These are phyloP conservation scores for Psococerastis gibbosa DNA, from an alignment of 2,888 invertebrate genomes.

Conservation along the genomic window DNA sequence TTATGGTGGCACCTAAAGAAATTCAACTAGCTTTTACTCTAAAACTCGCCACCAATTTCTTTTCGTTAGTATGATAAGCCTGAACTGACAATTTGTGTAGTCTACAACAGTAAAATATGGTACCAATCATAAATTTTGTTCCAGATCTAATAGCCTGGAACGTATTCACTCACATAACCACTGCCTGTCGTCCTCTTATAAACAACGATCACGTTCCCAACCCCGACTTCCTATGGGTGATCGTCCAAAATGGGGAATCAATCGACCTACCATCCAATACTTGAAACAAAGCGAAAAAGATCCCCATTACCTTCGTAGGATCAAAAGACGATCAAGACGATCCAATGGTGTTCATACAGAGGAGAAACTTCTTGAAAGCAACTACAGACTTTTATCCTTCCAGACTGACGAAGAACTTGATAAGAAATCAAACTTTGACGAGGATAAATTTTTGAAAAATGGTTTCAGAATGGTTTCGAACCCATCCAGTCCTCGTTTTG, in stretches of 20 bases:
- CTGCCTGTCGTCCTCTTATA: background rate
- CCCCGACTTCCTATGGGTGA: constrained; percentile 17
- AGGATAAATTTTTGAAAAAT: background rate
- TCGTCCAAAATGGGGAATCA: constrained; percentile 27
- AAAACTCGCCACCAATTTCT: no score
- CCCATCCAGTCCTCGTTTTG: constrained; percentile 1
- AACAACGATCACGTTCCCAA: constrained; percentile 4
- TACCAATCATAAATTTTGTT: background rate
- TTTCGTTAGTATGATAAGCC: no score
- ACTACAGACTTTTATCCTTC: background rate
- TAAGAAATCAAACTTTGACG: background rate
- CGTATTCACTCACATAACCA: constrained; percentile 1
- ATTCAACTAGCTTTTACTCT: no score
- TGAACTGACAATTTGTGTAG: no score
- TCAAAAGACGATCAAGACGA: constrained; percentile 40
- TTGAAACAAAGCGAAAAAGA: constrained; percentile 82
- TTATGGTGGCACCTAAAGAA: background rate
- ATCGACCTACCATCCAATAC: constrained; percentile 54
- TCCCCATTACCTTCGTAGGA: constrained; percentile 56
- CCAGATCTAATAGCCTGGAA: constrained; percentile 5
- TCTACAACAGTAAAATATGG: no score
- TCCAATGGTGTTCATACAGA: background rate
- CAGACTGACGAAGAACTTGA: constrained; percentile 1
- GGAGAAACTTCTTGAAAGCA: constrained; percentile 2
- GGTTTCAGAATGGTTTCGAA: constrained; percentile 8